phyloP scores from a whole-genome alignment of 2,797 vertebrate genomes.

The Microctenopoma lineatum region DNA sequence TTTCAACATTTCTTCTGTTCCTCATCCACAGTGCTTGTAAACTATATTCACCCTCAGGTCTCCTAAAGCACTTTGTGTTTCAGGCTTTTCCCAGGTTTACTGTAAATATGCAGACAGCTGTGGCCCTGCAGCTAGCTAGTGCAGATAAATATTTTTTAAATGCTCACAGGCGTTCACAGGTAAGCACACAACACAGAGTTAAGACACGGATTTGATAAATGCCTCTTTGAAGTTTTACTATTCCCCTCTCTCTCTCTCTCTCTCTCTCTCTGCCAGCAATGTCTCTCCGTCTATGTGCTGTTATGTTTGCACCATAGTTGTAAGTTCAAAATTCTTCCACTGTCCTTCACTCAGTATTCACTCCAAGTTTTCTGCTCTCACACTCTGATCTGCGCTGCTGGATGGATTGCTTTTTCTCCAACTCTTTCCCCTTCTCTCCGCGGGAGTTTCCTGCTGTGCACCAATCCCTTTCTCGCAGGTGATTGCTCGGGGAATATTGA shows the following conservation, averaged over 20 bases:
- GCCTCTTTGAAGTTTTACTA: neutral
- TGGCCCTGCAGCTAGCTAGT: conserved; percentile 41
- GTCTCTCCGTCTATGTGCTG: neutral
- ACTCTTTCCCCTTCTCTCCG: conserved; percentile 59
- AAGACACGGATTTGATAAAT: conserved; percentile 14
- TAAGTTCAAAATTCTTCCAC: conserved; percentile 28
- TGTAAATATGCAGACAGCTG: conserved; percentile 53
- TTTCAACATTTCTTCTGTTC: conserved; percentile 1
- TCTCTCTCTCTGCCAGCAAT: conserved; percentile 1
- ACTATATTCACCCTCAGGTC: conserved; percentile 17
- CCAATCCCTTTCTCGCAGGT: conserved; percentile 79
- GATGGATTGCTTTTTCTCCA: conserved; percentile 63
- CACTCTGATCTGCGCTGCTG: conserved; percentile 66
- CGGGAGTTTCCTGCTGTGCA: conserved; percentile 75
- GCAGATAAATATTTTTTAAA: conserved; percentile 26
- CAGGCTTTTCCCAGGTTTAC: conserved; percentile 39
- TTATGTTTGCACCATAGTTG: conserved; percentile 21
- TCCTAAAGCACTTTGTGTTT: conserved; percentile 23
- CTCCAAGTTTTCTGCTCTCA: conserved; percentile 55
- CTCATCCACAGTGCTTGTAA: conserved; percentile 6
- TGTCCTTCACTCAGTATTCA: conserved; percentile 69
- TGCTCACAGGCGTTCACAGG: neutral
- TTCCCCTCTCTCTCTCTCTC: neutral
- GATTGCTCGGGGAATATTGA: conserved; percentile 87
- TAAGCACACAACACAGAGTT: neutral